phyloP scores from a whole-genome alignment of 2,113 vertebrate species.

The Melozone crissalis region DNA sequence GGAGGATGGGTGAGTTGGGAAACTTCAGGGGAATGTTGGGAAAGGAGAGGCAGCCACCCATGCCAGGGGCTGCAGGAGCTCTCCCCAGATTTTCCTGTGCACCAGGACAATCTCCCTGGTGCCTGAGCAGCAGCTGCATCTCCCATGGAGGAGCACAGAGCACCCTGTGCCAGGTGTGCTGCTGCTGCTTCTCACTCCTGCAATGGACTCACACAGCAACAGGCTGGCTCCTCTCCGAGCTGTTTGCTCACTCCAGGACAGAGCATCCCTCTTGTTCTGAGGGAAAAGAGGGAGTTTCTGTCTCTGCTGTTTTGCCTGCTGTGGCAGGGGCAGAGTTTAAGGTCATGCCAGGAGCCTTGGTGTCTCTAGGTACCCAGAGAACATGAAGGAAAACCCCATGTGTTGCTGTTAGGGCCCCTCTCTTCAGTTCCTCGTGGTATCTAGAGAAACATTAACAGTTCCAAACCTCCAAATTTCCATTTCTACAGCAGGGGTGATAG shows the following conservation, averaged over 20 bases:
- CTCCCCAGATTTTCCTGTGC: background rate
- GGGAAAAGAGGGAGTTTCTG: background rate
- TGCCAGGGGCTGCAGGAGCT: background rate
- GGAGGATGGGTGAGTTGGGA: background rate
- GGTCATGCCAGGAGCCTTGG: background rate
- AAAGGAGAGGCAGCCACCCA: rapidly evolving
- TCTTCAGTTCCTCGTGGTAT: background rate
- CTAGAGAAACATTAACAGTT: background rate
- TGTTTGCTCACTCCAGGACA: background rate
- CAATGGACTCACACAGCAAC: background rate
- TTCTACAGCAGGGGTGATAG: background rate
- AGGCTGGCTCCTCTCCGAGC: background rate
- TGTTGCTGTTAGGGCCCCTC: background rate
- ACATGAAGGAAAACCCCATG: rapidly evolving
- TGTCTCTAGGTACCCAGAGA: background rate
- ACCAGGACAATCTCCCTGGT: background rate
- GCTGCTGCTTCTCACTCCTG: background rate
- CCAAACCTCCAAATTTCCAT: background rate
- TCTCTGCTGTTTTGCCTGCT: background rate
- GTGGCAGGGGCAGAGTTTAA: background rate
- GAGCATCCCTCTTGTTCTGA: background rate
- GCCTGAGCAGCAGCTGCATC: background rate
- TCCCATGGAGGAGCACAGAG: background rate
- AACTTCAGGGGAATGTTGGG: background rate
- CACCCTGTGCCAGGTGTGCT: rapidly evolving